These are phyloP conservation scores for Monochamus saltuarius DNA, from an alignment of 1,140 invertebrate genomes.

Conservation along the genomic window DNA sequence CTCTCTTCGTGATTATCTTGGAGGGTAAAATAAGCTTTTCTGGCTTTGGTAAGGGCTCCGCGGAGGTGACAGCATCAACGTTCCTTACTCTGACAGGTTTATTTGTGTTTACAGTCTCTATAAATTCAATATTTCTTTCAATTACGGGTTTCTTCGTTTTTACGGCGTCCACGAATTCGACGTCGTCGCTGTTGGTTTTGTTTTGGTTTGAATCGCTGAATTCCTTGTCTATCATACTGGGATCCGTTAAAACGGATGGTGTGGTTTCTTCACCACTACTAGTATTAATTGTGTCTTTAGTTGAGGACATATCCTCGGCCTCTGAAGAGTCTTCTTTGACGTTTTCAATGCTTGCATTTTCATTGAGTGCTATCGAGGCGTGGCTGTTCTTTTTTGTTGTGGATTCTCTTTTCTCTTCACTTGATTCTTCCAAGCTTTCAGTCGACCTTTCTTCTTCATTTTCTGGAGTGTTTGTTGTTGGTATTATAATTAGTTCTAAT, in stretches of 20 bases:
- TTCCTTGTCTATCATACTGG: slow-evolving; percentile 19
- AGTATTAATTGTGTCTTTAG: slow-evolving; percentile 16
- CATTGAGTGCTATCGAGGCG: slow-evolving; percentile 30
- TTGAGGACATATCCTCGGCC: slow-evolving; percentile 27
- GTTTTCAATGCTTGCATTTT: slow-evolving; percentile 42
- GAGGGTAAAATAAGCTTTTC: slow-evolving; percentile 23
- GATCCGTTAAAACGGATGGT: neutral
- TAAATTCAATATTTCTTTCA: slow-evolving; percentile 29
- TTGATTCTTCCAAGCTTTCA: slow-evolving; percentile 41
- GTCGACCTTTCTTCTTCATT: slow-evolving; percentile 26
- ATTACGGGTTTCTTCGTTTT: slow-evolving; percentile 8
- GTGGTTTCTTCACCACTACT: slow-evolving; percentile 18
- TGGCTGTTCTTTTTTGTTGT: slow-evolving; percentile 34
- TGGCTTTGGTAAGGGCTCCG: slow-evolving; percentile 24
- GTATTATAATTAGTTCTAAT: no score
- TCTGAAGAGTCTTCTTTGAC: slow-evolving; percentile 20
- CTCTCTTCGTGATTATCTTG: slow-evolving; percentile 29
- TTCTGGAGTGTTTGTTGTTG: neutral
- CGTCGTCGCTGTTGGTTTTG: slow-evolving; percentile 9
- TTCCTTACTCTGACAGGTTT: slow-evolving; percentile 29
- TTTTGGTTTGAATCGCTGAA: neutral
- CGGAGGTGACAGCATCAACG: slow-evolving; percentile 10
- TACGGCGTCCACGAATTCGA: slow-evolving; percentile 9
- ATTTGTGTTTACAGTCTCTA: slow-evolving; percentile 20
- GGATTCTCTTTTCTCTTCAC: slow-evolving; percentile 40